Evolutionary conservation across 2,113 vertebrate genomes (phyloP), one percentile per base, ranked within the genome.

Genomic region (Pyrgilauda ruficollis): DNA sequence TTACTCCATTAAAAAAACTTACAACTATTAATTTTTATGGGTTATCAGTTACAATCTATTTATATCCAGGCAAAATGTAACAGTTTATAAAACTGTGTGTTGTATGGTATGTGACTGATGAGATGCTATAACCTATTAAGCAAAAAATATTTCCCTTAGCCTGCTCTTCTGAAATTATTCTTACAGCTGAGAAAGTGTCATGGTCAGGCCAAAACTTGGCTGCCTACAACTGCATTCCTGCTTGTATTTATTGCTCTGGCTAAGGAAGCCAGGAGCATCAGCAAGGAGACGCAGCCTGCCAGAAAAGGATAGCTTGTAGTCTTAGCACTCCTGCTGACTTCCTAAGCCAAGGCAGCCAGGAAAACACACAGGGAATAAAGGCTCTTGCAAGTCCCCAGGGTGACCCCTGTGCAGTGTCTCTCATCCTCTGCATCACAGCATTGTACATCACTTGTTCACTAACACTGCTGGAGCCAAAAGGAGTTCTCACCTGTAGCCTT

Each of bases 11-110:
- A 90, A 89, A 94, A 85, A 92, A 80, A 13, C 47, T 92, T 81
- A 90, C 11, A 85, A 62, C 80, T 89, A 94, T 75, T 92, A 90
- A n/a, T 81, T 93, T 95, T 95, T 81, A 95, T 77, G 61, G 44
- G 17, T 92, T 95, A 94, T 92, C 94, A 92, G 83, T 84, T 92
- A 84, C 80, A 89, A 94, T 67, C 52, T 89, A 89, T 93, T 95
- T 86, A 86, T 81, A 95, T 16, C 64, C 80, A 75, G 55, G 56
- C 84, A 78, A 93, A 94, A 52, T 81, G 68, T 56, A 94, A 86
- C 86, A 84, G 84, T 86, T 96, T 73, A 86, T 77, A 94, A 95
- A 86, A 94, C 20, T 24, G 13, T 50, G 56, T 76, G 43, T 80
- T 88, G 79, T 66, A 27, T 70, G 30, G 10, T 62, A 86, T 63